Evolutionary conservation across 2,888 invertebrate species (phyloP), one percentile per base, ranked within the genome.

Genomic region (Apodemia duryi): DNA sequence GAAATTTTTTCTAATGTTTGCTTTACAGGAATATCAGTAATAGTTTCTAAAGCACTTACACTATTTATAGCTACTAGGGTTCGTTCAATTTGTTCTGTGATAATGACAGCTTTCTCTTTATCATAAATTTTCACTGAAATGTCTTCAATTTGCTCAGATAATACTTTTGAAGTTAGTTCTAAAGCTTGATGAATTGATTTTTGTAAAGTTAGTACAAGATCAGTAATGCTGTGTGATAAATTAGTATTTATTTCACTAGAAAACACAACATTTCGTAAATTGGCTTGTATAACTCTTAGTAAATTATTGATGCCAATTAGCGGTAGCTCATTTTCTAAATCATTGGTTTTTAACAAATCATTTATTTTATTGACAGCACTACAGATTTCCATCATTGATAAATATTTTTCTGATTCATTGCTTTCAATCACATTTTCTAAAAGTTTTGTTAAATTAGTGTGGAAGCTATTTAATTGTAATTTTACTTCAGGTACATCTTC

Each of bases 371-470:
- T 85, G 2, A 91, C 80, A 7, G 81, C 81, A 70, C 88, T 83
- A 71, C 90, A 91, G 70, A 90, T 81, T 80, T 86, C 85, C 71
- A 88, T 80, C 21, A 91, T 75, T 10, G 72, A 72, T 61, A 84
- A 83, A 73, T 91, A 91, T 78, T 90, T 89, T 10, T 75, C 78
- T 2, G 85, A 79, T 38, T 91, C 86, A 69, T 91, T 90, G 71
- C 84, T 84, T 71, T 94, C 93, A 65, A 94, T 86, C 5, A 94
- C 92, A 69, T 92, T 92, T 77, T 94, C 93, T 65, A 94, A 84
- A 10, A 93, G 80, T 70, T 91, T 91, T 0, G 94, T 93, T 28
- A 94, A 77, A 71, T 93, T 77, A 86, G 92, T 85, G 80, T 94
- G 78, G 82, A 90, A 82, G 68, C 81, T 54, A 72, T 81, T 72